These are phyloP conservation scores for Drosophila orena DNA, from an alignment of 1,140 invertebrate species.

Conservation along the genomic window DNA sequence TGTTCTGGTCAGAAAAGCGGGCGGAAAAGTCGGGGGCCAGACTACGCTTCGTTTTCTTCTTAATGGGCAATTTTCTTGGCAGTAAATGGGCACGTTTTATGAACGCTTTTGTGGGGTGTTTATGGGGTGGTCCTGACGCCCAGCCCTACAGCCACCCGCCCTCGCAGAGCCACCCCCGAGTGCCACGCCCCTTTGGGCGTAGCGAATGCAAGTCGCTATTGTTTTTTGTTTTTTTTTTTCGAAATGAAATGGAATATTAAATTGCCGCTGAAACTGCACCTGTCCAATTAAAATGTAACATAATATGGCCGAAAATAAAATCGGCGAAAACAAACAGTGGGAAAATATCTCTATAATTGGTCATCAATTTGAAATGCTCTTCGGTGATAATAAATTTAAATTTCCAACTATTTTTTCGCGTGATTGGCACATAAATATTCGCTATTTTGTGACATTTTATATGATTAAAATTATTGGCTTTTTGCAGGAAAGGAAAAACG, in stretches of 20 bases:
- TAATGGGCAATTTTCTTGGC: conserved; percentile 84
- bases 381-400: background rate
- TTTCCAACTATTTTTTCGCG: background rate
- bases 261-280: conserved; percentile 63
- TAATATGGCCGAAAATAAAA: conserved; percentile 30
- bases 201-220: conserved; percentile 21
- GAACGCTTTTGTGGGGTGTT: conserved; percentile 84
- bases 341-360: conserved; percentile 12
- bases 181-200: conserved; percentile 14
- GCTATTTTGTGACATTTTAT: background rate
- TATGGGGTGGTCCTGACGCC: conserved; percentile 53
- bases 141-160: background rate
- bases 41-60: conserved; percentile 69
- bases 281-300: conserved; percentile 49
- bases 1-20: conserved; percentile 32
- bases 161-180: background rate
- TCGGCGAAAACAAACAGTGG: conserved; percentile 9
- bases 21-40: conserved; percentile 5
- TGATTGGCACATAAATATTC: background rate
- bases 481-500: too few species aligned
- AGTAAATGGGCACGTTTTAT: conserved; percentile 84
- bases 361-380: background rate
- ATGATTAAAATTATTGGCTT: background rate
- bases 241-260: conserved; percentile 59
- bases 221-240: conserved; percentile 27